A percentile compares a stretch with the other conserved stretches of the same genome.
phyloP scores from a whole-genome alignment of 1,140 invertebrate genomes.

The Diabrotica undecimpunctata region DNA sequence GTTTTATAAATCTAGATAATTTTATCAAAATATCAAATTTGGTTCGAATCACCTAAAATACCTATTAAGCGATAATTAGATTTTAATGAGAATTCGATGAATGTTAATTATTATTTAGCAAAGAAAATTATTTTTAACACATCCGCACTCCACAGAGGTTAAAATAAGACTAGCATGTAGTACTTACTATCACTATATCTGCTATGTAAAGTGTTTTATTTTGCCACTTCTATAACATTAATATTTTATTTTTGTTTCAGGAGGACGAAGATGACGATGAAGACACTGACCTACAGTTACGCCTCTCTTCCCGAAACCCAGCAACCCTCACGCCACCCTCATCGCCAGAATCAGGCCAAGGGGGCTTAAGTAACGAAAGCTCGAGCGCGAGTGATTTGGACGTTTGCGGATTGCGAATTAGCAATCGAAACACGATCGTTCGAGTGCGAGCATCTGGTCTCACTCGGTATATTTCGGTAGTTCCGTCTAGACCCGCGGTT shows the following conservation, averaged over 20 bases:
- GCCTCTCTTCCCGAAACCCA: slow-evolving; percentile 46
- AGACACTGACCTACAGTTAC: slow-evolving; percentile 46
- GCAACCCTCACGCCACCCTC: slow-evolving; percentile 65
- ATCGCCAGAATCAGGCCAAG: slow-evolving; percentile 64
- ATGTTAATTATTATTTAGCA: too few relatives aligned
- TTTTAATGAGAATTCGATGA: too few relatives aligned
- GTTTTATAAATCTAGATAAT: too few relatives aligned
- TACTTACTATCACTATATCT: too few relatives aligned
- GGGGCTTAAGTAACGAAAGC: slow-evolving; percentile 42
- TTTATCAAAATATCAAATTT: too few relatives aligned
- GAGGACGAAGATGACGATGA: slow-evolving; percentile 47
- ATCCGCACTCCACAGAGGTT: too few relatives aligned
- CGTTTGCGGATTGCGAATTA: slow-evolving; percentile 37
- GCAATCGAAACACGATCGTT: slow-evolving; percentile 50
- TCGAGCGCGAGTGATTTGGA: slow-evolving; percentile 38
- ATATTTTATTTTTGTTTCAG: background rate
- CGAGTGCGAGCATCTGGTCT: slow-evolving; percentile 48
- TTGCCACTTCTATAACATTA: too few relatives aligned
- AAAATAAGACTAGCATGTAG: too few relatives aligned
- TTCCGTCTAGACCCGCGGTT: slow-evolving; percentile 39
- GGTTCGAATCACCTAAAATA: too few relatives aligned
- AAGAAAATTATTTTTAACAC: too few relatives aligned
- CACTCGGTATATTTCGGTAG: slow-evolving; percentile 58
- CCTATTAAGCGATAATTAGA: too few relatives aligned
- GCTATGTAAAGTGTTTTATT: too few relatives aligned